Percentiles rank a stretch among this genome's conserved stretches.
phyloP scores from a whole-genome alignment of 2,888 invertebrate species.

The Atethmia centrago region DNA sequence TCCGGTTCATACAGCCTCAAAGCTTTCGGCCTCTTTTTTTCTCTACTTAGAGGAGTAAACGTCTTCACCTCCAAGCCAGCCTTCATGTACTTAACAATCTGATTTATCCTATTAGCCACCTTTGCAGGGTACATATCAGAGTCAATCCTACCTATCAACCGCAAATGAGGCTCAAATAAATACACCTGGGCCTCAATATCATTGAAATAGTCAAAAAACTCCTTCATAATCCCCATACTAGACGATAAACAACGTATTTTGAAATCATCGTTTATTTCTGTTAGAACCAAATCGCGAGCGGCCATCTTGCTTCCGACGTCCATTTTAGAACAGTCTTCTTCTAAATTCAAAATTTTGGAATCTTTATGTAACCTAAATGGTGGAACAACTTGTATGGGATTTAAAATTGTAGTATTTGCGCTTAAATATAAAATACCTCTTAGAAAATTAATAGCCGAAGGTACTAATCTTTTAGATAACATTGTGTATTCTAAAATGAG shows the following conservation, averaged over 20 bases:
- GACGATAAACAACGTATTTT: constrained; percentile 91
- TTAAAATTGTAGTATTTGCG: constrained; percentile 91
- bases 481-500: constrained; percentile 94
- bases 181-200: constrained; percentile 83
- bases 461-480: constrained; percentile 95
- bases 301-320: constrained; percentile 84
- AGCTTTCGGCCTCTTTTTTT: constrained; percentile 94
- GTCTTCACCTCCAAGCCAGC: constrained; percentile 89
- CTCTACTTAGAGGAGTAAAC: constrained; percentile 90
- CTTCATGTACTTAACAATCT: constrained; percentile 86
- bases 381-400: constrained; percentile 91
- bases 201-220: constrained; percentile 89
- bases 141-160: constrained; percentile 90
- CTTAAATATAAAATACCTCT: constrained; percentile 94
- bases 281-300: constrained; percentile 89
- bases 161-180: constrained; percentile 90
- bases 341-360: constrained; percentile 91
- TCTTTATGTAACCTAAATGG: constrained; percentile 92
- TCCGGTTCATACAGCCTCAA: constrained; percentile 96
- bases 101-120: constrained; percentile 85
- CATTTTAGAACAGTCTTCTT: constrained; percentile 85
- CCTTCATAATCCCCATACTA: constrained; percentile 90
- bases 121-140: constrained; percentile 91
- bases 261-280: constrained; percentile 91
- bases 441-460: constrained; percentile 95